Conservation (phyloP, 92 coral and sea anemone genomes). For the Paramuricea clavata region DNA sequence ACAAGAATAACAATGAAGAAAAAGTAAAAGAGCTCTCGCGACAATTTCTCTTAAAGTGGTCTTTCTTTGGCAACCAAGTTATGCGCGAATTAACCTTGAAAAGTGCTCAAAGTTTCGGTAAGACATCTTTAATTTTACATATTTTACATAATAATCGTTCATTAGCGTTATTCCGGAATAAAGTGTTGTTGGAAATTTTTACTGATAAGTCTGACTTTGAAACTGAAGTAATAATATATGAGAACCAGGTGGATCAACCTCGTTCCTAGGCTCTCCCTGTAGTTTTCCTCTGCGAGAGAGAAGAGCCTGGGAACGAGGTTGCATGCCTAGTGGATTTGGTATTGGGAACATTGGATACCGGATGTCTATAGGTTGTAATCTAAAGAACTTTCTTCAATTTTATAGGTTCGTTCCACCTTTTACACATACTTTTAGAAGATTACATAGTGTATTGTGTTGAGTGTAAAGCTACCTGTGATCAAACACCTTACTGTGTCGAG, state of each 20-base stretch:
- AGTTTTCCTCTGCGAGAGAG: too few species aligned
- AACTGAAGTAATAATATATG: not conserved
- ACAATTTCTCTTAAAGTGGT: constrained; percentile 94
- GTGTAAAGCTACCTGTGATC: constrained; percentile 12
- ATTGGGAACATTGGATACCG: too few species aligned
- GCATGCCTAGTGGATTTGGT: too few species aligned
- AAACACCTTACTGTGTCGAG: not conserved
- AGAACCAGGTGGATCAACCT: too few species aligned
- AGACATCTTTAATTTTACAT: constrained; percentile 18
- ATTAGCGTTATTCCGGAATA: too few species aligned
- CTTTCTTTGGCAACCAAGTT: constrained; percentile 93
- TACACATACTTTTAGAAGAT: constrained; percentile 97
- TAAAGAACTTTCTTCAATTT: not conserved
- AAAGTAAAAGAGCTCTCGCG: constrained; percentile 81
- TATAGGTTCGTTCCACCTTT: constrained; percentile 94
- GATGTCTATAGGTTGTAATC: too few species aligned
- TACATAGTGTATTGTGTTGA: constrained; percentile 96
- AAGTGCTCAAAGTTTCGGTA: constrained; percentile 99
- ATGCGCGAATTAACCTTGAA: constrained; percentile 94
- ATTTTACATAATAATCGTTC: too few species aligned
- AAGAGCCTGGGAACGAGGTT: too few species aligned
- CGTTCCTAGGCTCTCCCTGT: too few species aligned
- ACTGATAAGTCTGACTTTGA: not conserved
- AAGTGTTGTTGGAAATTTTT: too few species aligned
- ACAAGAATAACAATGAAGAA: constrained; percentile 63